These are phyloP conservation scores for Pristionchus exspectatus DNA, from an alignment of 2,888 invertebrate genomes.

Conservation along the genomic window DNA sequence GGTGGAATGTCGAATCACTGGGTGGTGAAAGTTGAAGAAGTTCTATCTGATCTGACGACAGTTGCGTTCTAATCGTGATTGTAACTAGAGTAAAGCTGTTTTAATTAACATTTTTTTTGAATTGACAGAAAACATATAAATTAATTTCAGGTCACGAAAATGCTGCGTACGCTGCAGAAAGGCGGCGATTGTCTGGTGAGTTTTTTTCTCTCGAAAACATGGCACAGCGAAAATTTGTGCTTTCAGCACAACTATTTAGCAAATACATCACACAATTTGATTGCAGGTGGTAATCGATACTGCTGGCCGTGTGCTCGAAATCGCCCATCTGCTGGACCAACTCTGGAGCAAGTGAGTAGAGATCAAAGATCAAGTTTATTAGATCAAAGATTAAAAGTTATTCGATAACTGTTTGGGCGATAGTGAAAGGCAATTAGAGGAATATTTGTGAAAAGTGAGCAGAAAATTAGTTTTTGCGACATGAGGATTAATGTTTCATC, in stretches of 20 bases:
- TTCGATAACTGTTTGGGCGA: not conserved
- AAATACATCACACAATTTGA: not conserved
- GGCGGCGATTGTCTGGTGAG: conserved; percentile 89
- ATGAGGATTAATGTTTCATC: not conserved
- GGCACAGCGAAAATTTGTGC: not conserved
- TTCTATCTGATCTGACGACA: not conserved
- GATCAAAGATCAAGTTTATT: not conserved
- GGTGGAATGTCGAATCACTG: not conserved
- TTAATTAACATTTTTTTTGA: not conserved
- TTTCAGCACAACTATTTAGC: not conserved
- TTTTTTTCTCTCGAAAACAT: not conserved
- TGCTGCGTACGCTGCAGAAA: conserved; percentile 90
- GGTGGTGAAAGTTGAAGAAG: not conserved
- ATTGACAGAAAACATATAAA: not conserved
- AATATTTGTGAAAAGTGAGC: too few relatives aligned
- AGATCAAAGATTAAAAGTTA: not conserved
- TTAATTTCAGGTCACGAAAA: conserved; percentile 56
- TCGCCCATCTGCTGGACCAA: conserved; percentile 91
- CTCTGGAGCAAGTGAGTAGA: conserved; percentile 73
- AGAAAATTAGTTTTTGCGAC: too few relatives aligned
- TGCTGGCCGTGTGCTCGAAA: conserved; percentile 94
- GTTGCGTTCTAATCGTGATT: not conserved
- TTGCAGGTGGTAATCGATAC: conserved; percentile 91
- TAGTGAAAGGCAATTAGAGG: too few relatives aligned
- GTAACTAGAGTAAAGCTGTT: not conserved